phyloP scores from a whole-genome alignment of 92 coral and sea anemone genomes.

The Palythoa grandis region DNA sequence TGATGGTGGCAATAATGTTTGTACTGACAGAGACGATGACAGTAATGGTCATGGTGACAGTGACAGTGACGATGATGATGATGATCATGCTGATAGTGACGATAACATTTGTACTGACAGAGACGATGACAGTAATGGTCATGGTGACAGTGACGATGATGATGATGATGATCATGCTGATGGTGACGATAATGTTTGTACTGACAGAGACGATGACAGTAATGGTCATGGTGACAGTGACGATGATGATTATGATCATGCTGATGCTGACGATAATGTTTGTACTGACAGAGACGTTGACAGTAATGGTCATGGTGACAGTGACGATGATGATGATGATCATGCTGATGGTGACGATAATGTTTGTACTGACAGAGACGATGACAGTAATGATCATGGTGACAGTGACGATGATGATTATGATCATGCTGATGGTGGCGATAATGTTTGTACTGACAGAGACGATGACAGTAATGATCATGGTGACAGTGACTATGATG shows the following conservation, averaged over 20 bases:
- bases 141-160: background rate
- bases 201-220: background rate
- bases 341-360: background rate
- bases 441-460: no score
- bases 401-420: background rate
- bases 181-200: background rate
- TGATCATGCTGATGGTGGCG: no score
- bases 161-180: background rate
- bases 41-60: background rate
- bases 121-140: no score
- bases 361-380: background rate
- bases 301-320: no score
- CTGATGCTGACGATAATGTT: no score
- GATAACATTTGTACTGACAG: no score
- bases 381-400: no score
- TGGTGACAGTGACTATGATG: background rate
- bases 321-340: no score
- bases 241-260: background rate
- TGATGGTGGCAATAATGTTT: no score
- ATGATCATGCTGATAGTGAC: background rate
- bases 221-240: background rate
- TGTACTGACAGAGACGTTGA: no score
- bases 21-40: no score
- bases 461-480: no score
- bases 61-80: background rate